phyloP scores from a whole-genome alignment of 2,888 invertebrate species.

The Oligia fasciuncula region DNA sequence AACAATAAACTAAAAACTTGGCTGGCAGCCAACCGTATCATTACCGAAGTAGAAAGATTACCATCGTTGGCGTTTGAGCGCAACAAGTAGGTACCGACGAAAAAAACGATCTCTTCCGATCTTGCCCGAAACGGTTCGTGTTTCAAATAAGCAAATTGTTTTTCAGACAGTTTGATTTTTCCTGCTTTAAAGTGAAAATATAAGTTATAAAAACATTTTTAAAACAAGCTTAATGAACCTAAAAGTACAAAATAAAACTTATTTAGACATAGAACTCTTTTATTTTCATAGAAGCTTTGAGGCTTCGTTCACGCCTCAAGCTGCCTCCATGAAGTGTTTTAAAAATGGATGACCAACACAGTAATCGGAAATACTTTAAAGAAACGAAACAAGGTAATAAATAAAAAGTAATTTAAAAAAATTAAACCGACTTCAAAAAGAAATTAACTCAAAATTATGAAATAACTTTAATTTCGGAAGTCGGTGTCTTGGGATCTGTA shows the following conservation, averaged over 20 bases:
- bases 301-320: too few species aligned
- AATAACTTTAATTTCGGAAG: too few species aligned
- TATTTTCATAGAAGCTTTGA: not conserved
- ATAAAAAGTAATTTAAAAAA: too few species aligned
- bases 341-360: not conserved
- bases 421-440: too few species aligned
- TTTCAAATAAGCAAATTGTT: not conserved
- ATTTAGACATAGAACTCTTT: not conserved
- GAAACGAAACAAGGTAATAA: not conserved
- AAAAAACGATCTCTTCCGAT: not conserved
- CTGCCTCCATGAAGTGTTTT: not conserved
- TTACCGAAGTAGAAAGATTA: slow-evolving; percentile 21
- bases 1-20: slow-evolving; percentile 41
- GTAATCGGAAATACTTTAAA: not conserved
- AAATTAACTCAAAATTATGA: too few species aligned
- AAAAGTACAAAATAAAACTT: not conserved
- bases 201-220: not conserved
- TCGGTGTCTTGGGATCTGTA: too few species aligned
- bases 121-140: not conserved
- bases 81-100: slow-evolving; percentile 54
- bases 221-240: too few species aligned
- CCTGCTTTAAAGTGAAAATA: not conserved
- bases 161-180: not conserved
- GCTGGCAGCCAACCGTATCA: slow-evolving; percentile 32
- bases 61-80: slow-evolving; percentile 11